Conservation (phyloP, 1,140 invertebrate species). For the Drosophila malerkotliana region DNA sequence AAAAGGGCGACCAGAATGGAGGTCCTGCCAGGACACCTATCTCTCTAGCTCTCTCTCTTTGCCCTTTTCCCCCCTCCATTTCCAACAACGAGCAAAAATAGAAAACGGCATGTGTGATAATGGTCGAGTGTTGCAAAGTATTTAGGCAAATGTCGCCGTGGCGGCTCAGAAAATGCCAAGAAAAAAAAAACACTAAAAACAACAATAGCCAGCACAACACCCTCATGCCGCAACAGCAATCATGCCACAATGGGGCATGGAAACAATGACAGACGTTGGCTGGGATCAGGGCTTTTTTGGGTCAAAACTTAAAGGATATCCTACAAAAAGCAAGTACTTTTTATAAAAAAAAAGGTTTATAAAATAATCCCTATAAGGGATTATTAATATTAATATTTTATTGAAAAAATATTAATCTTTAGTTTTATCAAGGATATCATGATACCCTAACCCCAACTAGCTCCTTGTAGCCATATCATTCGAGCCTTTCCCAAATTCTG, state of each 20-base stretch:
- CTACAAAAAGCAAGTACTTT: background rate
- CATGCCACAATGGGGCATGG: conserved; percentile 30
- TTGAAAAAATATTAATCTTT: no score
- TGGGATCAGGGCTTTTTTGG: background rate
- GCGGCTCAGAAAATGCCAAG: background rate
- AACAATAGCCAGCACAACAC: background rate
- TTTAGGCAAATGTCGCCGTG: conserved; percentile 46
- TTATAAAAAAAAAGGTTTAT: no score
- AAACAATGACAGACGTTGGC: conserved; percentile 34
- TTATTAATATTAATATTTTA: no score
- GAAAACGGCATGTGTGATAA: conserved; percentile 40
- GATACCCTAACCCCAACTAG: background rate
- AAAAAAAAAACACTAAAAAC: background rate
- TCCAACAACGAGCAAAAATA: background rate
- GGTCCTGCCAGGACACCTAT: background rate
- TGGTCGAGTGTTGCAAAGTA: conserved; percentile 31
- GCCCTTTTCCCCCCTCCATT: no score
- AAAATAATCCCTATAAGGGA: no score
- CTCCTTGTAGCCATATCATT: background rate
- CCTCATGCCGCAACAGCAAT: background rate
- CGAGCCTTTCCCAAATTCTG: background rate
- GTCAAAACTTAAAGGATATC: background rate
- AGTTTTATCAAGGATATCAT: background rate
- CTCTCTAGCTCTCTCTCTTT: background rate
- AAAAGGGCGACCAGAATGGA: conserved; percentile 19